Base-by-base conservation (phyloP, 2,113 vertebrate species). In the Sinosuthora webbiana region DNA sequence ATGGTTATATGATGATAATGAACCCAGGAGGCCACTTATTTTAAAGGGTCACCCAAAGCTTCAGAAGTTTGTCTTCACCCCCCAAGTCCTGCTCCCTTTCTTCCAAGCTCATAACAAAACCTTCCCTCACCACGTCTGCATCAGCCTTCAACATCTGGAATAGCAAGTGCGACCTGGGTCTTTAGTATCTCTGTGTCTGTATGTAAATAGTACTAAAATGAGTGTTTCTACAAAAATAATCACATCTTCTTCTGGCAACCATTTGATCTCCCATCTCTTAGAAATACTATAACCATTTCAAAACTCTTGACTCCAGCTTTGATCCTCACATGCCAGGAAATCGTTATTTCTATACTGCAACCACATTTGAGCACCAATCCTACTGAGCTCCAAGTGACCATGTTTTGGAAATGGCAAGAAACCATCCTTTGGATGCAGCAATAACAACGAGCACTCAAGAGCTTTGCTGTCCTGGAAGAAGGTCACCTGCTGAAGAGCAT, bases 231-330 rank as follows among this genome's bases (percentile, higher is more conserved):
- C 21, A 45, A 56, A 89, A 89, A 56, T 25, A 55, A 47, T 10
- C 31, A 3, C 16, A 30, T 17, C 67, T 22, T 24, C 50, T 56
- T 44, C 27, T 11, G 57, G 67, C 28, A 79, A 55, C 28, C 27
- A 90, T 88, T 87, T 24, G 12, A n/a, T 91, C 76, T 67, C 89
- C 52, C 16, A 30, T n/a, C 52, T 89, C 87, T 75, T 42, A 77
- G 47, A 96, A 97, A 94, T 50, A 35, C 25, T 31, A 52, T 14
- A 65, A 95, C 42, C n/a, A 33, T 64, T 94, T 83, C 44, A 78
- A 86, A 83, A 65, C 71, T 16, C 13, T 3, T 42, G 56, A 78
- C 57, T 71, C 42, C 35, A 67, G 42, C 62, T 87, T 79, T 64
- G 62, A 84, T 19, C 21, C 62, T 13, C 5, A 53, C 16, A 9